Conservation (phyloP, 2,888 invertebrate species). For the Drosophila colorata region DNA sequence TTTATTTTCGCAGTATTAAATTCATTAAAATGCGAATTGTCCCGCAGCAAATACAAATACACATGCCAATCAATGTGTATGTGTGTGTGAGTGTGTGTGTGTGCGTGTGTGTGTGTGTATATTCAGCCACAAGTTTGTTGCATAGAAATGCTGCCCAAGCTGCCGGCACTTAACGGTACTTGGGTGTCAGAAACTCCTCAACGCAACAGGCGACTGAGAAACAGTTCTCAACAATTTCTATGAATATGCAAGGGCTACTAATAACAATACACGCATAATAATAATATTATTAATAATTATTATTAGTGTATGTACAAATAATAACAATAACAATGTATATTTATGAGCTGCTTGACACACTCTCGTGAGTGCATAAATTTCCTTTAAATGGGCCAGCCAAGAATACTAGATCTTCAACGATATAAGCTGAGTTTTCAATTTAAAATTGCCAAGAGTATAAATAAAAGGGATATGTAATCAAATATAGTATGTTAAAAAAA, state of each 20-base stretch:
- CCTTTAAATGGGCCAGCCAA: too few relatives aligned
- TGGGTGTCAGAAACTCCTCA: slow-evolving; percentile 35
- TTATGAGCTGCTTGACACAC: slow-evolving; percentile 24
- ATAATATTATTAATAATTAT: slow-evolving; percentile 35
- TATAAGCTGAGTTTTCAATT: too few relatives aligned
- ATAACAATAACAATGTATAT: slow-evolving; percentile 45
- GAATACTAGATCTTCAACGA: too few relatives aligned
- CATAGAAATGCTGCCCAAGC: slow-evolving; percentile 12
- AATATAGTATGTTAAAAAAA: too few relatives aligned
- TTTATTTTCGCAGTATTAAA: slow-evolving; percentile 80
- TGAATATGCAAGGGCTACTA: slow-evolving; percentile 39
- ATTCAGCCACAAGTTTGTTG: slow-evolving; percentile 33
- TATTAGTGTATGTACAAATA: slow-evolving; percentile 28
- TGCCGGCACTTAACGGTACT: slow-evolving; percentile 65
- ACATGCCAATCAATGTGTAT: slow-evolving; percentile 12
- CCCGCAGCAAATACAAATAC: slow-evolving; percentile 49
- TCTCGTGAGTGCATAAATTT: neutral
- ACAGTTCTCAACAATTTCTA: slow-evolving; percentile 25
- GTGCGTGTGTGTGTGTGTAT: slow-evolving; percentile 13
- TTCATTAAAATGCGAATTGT: slow-evolving; percentile 74
- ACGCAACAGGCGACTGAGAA: slow-evolving; percentile 18
- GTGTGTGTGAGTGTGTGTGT: slow-evolving; percentile 3
- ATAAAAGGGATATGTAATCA: too few relatives aligned
- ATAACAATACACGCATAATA: slow-evolving; percentile 17
- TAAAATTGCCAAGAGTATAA: too few relatives aligned